A percentile compares a stretch with the other conserved stretches of the same genome.
These are phyloP conservation scores for Diogma glabrata DNA, from an alignment of 2,888 invertebrate genomes.

Conservation along the genomic window DNA sequence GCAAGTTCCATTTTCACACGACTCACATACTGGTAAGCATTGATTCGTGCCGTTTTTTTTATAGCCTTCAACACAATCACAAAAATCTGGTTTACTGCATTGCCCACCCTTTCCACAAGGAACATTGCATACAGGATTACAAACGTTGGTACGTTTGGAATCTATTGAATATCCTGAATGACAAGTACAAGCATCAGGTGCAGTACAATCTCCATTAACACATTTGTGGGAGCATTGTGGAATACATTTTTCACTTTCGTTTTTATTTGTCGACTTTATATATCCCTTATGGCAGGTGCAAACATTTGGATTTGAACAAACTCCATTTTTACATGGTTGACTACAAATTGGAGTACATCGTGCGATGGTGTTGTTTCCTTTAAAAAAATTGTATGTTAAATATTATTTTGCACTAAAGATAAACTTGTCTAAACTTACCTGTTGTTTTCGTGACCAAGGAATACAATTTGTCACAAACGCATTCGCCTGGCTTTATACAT, in stretches of 20 bases:
- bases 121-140: background rate
- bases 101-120: background rate
- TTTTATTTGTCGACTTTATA: background rate
- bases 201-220: background rate
- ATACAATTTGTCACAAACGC: background rate
- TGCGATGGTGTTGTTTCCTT: too few relatives aligned
- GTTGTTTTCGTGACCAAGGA: too few relatives aligned
- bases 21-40: background rate
- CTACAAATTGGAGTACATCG: background rate
- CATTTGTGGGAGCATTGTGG: background rate
- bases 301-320: background rate
- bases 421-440: too few relatives aligned
- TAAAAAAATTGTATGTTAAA: too few relatives aligned
- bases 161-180: background rate
- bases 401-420: too few relatives aligned
- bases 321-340: background rate
- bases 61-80: background rate
- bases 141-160: background rate
- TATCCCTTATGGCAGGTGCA: background rate
- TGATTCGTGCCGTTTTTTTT: background rate
- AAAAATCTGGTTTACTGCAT: background rate
- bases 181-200: background rate
- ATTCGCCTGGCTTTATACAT: background rate
- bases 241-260: too few relatives aligned
- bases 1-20: background rate